Percentiles rank a stretch among this genome's conserved stretches.
These are phyloP conservation scores for Ceratosolen fusciceps DNA, from an alignment of 1,140 invertebrate species.

Conservation along the genomic window DNA sequence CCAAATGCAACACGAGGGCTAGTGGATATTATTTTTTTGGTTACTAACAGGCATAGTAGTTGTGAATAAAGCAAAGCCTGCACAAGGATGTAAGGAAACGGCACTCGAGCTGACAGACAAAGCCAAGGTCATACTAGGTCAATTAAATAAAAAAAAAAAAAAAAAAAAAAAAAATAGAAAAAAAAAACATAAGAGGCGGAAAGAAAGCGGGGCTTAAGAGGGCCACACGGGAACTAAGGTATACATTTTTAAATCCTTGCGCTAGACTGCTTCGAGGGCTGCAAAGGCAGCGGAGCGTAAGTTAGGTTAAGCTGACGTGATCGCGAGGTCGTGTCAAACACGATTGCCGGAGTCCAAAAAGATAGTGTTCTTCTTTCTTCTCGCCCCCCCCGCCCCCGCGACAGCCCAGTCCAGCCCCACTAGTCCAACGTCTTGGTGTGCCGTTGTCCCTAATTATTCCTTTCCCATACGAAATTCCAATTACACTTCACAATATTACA, in stretches of 20 bases:
- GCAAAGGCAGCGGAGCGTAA: conserved; percentile 41
- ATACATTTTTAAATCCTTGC: conserved; percentile 28
- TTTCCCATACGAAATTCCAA: too few species aligned
- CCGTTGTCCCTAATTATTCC: too few species aligned
- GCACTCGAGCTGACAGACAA: background rate
- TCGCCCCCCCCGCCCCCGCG: too few species aligned
- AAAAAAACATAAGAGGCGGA: too few species aligned
- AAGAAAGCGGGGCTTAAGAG: background rate
- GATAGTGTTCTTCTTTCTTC: background rate
- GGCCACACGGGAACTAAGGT: background rate
- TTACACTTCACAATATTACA: too few species aligned
- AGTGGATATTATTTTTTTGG: too few species aligned
- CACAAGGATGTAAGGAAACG: background rate
- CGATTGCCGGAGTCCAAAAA: conserved; percentile 51
- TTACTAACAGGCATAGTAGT: too few species aligned
- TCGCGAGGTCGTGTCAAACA: conserved; percentile 63
- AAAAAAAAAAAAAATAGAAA: too few species aligned
- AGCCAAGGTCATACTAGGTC: background rate
- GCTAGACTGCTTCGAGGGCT: background rate
- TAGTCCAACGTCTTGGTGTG: too few species aligned
- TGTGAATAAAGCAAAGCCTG: too few species aligned
- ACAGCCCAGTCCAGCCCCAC: too few species aligned
- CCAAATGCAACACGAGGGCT: too few species aligned
- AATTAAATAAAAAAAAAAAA: background rate
- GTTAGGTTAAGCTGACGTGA: conserved; percentile 66